Conservation (phyloP, 2,888 invertebrate species). For the Limnephilus lunatus region DNA sequence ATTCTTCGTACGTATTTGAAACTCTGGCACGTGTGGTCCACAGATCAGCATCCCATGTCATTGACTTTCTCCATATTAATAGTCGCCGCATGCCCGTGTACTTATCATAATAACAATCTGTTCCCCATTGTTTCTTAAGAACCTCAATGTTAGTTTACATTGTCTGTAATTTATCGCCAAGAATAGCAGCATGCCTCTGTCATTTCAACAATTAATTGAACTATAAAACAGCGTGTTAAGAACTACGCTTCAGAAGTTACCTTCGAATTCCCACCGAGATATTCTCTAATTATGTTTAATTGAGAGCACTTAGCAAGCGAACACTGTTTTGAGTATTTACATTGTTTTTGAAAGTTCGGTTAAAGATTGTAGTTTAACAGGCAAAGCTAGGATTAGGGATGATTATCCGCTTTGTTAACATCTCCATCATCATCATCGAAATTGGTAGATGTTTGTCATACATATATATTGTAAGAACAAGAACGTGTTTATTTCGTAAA, state of each 20-base stretch:
- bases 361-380: background rate
- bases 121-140: conserved; percentile 48
- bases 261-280: background rate
- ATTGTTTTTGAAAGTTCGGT: background rate
- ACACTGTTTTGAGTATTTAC: background rate
- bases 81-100: conserved; percentile 13
- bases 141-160: conserved; percentile 41
- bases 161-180: conserved; percentile 38
- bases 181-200: conserved; percentile 47
- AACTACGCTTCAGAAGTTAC: background rate
- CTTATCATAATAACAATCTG: conserved; percentile 49
- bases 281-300: background rate
- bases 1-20: background rate
- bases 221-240: conserved; percentile 11
- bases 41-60: conserved; percentile 36
- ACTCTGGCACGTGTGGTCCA: conserved; percentile 29
- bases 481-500: background rate
- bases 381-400: background rate
- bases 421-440: background rate
- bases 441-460: background rate
- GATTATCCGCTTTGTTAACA: background rate
- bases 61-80: conserved; percentile 44
- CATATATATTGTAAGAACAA: background rate
- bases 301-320: background rate
- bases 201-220: conserved; percentile 22